These are phyloP conservation scores for Syncerus caffer DNA, from an alignment of 2,797 vertebrate genomes.

Conservation along the genomic window DNA sequence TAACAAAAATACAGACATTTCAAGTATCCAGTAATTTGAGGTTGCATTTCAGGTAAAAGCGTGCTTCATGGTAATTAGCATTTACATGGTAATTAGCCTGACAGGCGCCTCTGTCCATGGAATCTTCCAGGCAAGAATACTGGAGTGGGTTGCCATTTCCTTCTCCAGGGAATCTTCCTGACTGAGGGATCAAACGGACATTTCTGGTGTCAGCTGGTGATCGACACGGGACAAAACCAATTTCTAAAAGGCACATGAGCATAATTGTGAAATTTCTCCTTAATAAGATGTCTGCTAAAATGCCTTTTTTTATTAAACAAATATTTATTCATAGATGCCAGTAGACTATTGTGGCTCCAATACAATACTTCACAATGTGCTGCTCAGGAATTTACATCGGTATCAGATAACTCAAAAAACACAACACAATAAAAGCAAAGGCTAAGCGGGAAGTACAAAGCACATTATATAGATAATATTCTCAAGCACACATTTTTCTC, in stretches of 20 bases:
- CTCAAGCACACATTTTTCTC: slow-evolving; percentile 78
- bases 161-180: no score
- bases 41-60: background rate
- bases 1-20: background rate
- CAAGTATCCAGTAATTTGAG: background rate
- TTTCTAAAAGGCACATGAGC: slow-evolving; percentile 23
- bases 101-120: no score
- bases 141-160: no score
- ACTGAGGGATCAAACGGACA: no score
- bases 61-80: background rate
- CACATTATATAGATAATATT: slow-evolving; percentile 65
- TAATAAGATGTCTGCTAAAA: background rate
- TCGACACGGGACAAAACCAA: background rate
- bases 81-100: no score
- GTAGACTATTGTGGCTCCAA: slow-evolving; percentile 56
- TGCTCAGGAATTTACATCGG: slow-evolving; percentile 62
- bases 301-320: slow-evolving; percentile 58
- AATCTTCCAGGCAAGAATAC: no score
- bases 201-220: background rate
- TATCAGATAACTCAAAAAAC: slow-evolving; percentile 66
- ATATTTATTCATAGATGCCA: slow-evolving; percentile 70
- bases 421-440: slow-evolving; percentile 62
- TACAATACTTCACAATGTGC: slow-evolving; percentile 66
- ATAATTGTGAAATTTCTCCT: background rate
- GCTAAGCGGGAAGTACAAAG: slow-evolving; percentile 55